Evolutionary conservation across 2,888 invertebrate species (phyloP), one percentile per base, ranked within the genome.

Genomic region (Lucinisca nassula): DNA sequence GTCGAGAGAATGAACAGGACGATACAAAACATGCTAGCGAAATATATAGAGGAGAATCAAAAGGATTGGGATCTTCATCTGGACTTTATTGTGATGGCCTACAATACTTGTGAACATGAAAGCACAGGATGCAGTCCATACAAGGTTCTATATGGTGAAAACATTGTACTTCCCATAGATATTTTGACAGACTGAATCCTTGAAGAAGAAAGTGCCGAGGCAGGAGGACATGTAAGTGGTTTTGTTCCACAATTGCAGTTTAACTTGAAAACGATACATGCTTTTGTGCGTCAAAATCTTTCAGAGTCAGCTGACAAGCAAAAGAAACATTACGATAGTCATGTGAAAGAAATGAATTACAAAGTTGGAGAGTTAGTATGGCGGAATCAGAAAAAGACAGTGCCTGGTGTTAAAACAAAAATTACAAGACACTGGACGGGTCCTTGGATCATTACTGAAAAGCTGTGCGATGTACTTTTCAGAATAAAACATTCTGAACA

Each of bases 11-110:
- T 84, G 30, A 91, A 84, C 38, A 88, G 85, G 49, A 87, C 89
- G 0, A 58, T 92, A 8, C 84, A 84, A 32, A 78, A 84, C 1
- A 84, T 91, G 84, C 45, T 91, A 14, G 74, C 87, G 12, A 85
- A 82, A 38, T 89, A 82, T 45, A 61, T 91, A 4, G 72, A 76
- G 10, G 76, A 81, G 30, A 79, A 88, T 70, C 84, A 90, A 49
- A 80, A 40, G 6, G 84, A 90, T 58, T 90, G 90, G 90, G 88
- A 91, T 61, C 61, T 74, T 70, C 80, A 81, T 51, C 75, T 89
- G 4, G 85, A 84, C 32, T 87, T 67, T 32, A n/a, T 88, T 0
- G 72, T 84, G 24, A 61, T 84, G 38, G 84, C 89, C 0, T 87
- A 89, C 35, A 77, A 85, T 8, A 81, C 55, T 17, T 78, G 88